Percentiles rank a stretch among this genome's conserved stretches.
phyloP scores from a whole-genome alignment of 1,140 invertebrate species.

The Drosophila bifasciata region DNA sequence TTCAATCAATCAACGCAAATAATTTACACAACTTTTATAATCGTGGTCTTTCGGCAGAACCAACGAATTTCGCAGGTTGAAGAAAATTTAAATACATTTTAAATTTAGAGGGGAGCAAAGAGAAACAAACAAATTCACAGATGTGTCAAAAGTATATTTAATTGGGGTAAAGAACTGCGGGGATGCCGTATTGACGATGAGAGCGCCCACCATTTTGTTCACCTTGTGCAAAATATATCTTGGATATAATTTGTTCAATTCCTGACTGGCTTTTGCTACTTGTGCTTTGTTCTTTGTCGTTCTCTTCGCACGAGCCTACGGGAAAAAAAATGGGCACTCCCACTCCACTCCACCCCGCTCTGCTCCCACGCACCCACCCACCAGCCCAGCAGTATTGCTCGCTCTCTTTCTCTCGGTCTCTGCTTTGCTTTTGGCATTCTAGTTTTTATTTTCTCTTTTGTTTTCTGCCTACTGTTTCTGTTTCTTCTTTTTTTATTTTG shows the following conservation, averaged over 20 bases:
- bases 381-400: not conserved
- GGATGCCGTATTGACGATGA: no score
- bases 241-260: slow-evolving; percentile 18
- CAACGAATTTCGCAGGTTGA: not conserved
- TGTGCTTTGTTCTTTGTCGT: slow-evolving; percentile 23
- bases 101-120: not conserved
- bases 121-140: no score
- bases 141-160: no score
- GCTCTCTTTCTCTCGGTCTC: slow-evolving; percentile 6
- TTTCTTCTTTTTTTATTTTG: slow-evolving; percentile 46
- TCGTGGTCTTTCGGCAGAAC: not conserved
- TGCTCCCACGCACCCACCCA: slow-evolving; percentile 10
- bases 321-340: not conserved
- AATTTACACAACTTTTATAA: slow-evolving; percentile 37
- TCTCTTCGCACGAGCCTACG: slow-evolving; percentile 39
- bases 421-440: slow-evolving; percentile 31
- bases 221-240: slow-evolving; percentile 18
- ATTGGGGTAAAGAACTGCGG: no score
- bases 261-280: slow-evolving; percentile 38
- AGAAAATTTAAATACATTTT: slow-evolving; percentile 8
- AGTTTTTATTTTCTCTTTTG: slow-evolving; percentile 42
- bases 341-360: slow-evolving; percentile 5
- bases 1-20: slow-evolving; percentile 21
- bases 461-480: slow-evolving; percentile 21
- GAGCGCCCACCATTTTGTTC: not conserved